Evolutionary conservation across 2,888 invertebrate genomes (phyloP), one percentile per base, ranked within the genome.

Genomic region (Euplexia lucipara): DNA sequence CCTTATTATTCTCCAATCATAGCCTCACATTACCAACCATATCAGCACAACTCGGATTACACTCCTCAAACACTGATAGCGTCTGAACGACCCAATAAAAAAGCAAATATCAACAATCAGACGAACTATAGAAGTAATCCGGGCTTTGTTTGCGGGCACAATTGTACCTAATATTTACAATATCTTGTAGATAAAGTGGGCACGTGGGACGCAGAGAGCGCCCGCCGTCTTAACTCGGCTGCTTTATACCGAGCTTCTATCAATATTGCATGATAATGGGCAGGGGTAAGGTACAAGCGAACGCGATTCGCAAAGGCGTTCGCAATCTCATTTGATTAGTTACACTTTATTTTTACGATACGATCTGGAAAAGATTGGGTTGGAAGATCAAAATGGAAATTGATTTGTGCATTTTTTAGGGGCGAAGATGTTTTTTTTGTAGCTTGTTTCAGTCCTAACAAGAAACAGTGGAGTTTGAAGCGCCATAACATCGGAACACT

Each of bases 141-240:
- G 60, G 61, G 77, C 83, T 83, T 87, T 89, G 87, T 86, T 86
- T 86, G 83, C 79, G 70, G 71, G 78, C 80, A 84, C 85, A 85
- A 86, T 86, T 82, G 87, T 83, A 84, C 81, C 88, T 84, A 89
- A 92, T 91, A 90, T 91, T 90, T 88, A 85, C 87, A 83, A 86
- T 90, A 88, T 86, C 86, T 88, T 83, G 83, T 82, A 79, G 89
- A 86, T 90, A 90, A 79, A 84, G 83, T 79, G 83, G 83, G 84
- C 90, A 88, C 88, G 89, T 88, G 88, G 88, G 90, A 88, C 78
- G 88, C 75, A 63, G 77, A 79, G 81, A 80, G 81, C 72, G 78
- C 75, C 75, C 71, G 78, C 77, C 81, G 82, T 83, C 87, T 88
- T 87, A 89, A 88, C 86, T 87, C 77, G 86, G 78, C 75, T 83